A percentile compares a stretch with the other conserved stretches of the same genome.
Conservation (phyloP, 2,888 invertebrate genomes). For the Poecilus cupreus region DNA sequence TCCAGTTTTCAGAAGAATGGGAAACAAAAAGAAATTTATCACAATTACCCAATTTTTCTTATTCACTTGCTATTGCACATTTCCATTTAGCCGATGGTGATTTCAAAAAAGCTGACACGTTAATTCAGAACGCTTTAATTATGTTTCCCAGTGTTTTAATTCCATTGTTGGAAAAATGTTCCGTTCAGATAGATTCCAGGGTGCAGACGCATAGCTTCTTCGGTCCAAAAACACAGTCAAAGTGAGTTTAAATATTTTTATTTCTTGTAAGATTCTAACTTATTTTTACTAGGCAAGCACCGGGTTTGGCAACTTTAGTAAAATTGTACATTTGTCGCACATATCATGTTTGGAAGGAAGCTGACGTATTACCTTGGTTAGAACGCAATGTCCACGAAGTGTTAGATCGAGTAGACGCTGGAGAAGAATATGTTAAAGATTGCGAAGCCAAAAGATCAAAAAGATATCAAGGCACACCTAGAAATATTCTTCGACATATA, state of each 20-base stretch:
- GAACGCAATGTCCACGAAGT: conserved; percentile 82
- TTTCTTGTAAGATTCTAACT: background rate
- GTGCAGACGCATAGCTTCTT: conserved; percentile 77
- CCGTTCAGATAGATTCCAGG: conserved; percentile 81
- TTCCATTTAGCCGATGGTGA: conserved; percentile 75
- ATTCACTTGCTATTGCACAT: conserved; percentile 85
- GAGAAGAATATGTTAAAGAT: conserved; percentile 77
- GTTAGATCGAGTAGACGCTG: conserved; percentile 78
- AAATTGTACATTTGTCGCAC: conserved; percentile 84
- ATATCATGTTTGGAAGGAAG: conserved; percentile 87
- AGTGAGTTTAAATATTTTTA: conserved; percentile 68
- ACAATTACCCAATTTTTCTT: conserved; percentile 92
- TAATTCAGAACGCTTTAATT: conserved; percentile 84
- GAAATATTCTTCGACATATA: conserved; percentile 82
- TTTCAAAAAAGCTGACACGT: conserved; percentile 74
- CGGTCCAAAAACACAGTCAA: conserved; percentile 68
- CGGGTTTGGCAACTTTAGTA: conserved; percentile 81
- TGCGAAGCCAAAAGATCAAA: conserved; percentile 78
- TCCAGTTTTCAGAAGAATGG: conserved; percentile 77
- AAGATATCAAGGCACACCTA: conserved; percentile 79
- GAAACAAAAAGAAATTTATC: conserved; percentile 80
- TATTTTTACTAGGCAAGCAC: conserved; percentile 74
- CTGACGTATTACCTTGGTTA: conserved; percentile 84
- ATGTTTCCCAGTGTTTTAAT: conserved; percentile 88
- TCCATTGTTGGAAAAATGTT: conserved; percentile 84